A percentile compares a stretch with the other conserved stretches of the same genome.
Evolutionary conservation across 2,797 vertebrate species (phyloP).

Genomic region (Takifugu ocellatus): DNA sequence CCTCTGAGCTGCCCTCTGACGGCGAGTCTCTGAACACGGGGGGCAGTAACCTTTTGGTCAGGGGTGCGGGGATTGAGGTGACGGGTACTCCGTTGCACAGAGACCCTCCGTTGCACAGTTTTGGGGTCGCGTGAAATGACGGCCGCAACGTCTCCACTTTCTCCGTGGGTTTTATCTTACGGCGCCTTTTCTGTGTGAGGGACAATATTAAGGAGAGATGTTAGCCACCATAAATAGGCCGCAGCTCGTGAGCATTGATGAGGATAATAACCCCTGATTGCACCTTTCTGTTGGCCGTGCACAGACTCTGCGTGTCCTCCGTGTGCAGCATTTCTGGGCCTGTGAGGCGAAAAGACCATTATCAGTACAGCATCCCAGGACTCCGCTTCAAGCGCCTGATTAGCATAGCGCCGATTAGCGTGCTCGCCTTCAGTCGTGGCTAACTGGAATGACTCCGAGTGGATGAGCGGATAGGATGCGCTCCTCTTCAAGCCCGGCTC

Average conservation of each 20-base stretch:
- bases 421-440: conserved; percentile 78
- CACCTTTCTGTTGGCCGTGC: conserved; percentile 85
- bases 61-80: conserved; percentile 16
- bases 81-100: conserved; percentile 31
- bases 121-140: conserved; percentile 32
- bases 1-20: conserved; percentile 90
- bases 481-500: conserved; percentile 87
- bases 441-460: conserved; percentile 85
- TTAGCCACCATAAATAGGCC: not conserved
- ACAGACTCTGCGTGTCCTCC: conserved; percentile 83
- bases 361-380: not conserved
- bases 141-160: conserved; percentile 62
- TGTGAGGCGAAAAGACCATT: conserved; percentile 27
- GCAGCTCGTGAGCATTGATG: not conserved
- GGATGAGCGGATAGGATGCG: conserved; percentile 88
- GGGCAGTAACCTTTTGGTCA: conserved; percentile 34
- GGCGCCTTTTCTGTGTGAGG: conserved; percentile 57
- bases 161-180: conserved; percentile 51
- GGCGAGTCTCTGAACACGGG: conserved; percentile 67
- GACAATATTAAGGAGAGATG: not conserved
- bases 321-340: conserved; percentile 82
- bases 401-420: not conserved
- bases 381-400: not conserved
- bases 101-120: conserved; percentile 47
- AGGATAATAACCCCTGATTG: no score